Percentiles rank a stretch among this genome's conserved stretches.
These are phyloP conservation scores for Hymenopus coronatus DNA, from an alignment of 2,888 invertebrate species.

Conservation along the genomic window DNA sequence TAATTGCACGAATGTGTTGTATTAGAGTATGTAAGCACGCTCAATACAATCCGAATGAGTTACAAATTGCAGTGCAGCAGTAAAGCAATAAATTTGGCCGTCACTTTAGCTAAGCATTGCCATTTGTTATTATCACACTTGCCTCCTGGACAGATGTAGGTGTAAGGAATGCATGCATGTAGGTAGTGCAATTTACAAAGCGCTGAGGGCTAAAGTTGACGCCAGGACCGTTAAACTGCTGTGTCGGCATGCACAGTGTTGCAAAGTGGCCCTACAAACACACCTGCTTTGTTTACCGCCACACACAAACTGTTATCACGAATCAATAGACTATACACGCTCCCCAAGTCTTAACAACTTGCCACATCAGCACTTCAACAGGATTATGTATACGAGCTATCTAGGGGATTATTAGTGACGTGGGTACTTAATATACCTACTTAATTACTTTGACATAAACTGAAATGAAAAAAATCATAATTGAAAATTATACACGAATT, in stretches of 20 bases:
- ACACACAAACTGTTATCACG: not conserved
- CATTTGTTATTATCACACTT: not conserved
- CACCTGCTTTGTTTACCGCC: not conserved
- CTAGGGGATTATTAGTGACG: no score
- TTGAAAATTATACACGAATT: no score
- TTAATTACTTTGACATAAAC: no score
- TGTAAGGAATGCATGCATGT: not conserved
- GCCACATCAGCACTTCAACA: not conserved
- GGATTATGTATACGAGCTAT: no score
- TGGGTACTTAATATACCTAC: no score
- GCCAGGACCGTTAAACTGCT: not conserved
- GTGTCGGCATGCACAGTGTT: not conserved
- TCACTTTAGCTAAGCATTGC: not conserved
- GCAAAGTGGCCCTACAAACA: not conserved
- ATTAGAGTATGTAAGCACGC: no score
- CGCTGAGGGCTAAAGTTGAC: not conserved
- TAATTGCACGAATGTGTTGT: no score
- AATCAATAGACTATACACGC: not conserved
- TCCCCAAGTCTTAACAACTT: not conserved
- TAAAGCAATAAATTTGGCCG: not conserved
- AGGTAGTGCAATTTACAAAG: not conserved
- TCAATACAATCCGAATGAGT: no score
- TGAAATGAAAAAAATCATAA: no score
- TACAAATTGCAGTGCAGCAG: no score
- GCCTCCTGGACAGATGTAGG: not conserved